These are phyloP conservation scores for Daphoenositta chrysoptera DNA, from an alignment of 2,113 vertebrate species.

Conservation along the genomic window DNA sequence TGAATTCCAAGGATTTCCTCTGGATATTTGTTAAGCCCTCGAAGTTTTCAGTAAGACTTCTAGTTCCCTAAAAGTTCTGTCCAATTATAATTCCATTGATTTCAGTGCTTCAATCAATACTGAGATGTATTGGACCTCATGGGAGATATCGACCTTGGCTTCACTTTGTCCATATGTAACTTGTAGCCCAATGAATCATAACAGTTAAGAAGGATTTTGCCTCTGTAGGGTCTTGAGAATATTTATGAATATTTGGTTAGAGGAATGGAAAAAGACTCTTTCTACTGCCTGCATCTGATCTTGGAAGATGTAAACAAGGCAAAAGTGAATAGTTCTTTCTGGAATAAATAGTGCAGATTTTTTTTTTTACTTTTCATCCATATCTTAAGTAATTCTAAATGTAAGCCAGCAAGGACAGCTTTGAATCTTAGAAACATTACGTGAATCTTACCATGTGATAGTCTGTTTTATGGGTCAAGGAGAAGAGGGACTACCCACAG, in stretches of 20 bases:
- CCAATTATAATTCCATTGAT: conserved; percentile 20
- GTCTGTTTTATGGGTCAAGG: neutral
- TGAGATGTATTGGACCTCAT: neutral
- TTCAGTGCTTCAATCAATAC: neutral
- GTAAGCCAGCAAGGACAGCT: neutral
- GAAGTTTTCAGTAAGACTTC: neutral
- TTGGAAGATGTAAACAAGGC: neutral
- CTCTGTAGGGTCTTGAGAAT: neutral
- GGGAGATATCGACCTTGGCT: neutral
- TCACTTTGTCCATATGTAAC: neutral
- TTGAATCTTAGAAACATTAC: neutral
- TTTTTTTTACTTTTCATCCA: neutral
- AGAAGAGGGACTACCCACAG: neutral
- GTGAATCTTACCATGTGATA: neutral
- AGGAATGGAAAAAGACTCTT: neutral
- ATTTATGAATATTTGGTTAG: neutral
- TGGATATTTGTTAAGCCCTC: neutral
- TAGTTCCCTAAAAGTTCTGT: neutral
- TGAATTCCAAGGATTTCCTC: neutral
- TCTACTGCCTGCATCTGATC: neutral
- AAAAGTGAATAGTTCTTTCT: neutral
- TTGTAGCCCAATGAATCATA: neutral
- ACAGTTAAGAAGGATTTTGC: neutral
- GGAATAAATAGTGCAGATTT: neutral
- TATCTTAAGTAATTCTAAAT: neutral